Conservation (phyloP, 1,140 invertebrate genomes). For the Hermetia illucens region DNA sequence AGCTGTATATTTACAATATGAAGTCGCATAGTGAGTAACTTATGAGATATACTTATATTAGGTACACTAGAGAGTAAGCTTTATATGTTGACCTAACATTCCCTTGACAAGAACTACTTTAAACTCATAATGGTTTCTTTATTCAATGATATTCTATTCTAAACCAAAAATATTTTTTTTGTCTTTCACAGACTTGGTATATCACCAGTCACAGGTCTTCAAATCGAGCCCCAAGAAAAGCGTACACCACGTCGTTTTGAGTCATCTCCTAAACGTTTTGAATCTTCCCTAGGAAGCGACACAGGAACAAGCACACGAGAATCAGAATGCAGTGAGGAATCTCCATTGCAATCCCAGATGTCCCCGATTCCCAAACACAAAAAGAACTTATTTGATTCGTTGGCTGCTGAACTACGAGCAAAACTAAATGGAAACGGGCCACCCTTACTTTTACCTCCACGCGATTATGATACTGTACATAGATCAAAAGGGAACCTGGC, state of each 20-base stretch:
- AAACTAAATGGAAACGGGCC: slow-evolving; percentile 61
- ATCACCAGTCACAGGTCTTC: slow-evolving; percentile 2
- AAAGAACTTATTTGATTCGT: slow-evolving; percentile 69
- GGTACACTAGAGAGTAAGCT: no score
- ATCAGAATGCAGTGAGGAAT: slow-evolving; percentile 58
- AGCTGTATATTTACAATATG: no score
- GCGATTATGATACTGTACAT: slow-evolving; percentile 85
- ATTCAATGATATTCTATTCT: no score
- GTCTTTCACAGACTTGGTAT: slow-evolving; percentile 19
- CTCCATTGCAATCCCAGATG: slow-evolving; percentile 24
- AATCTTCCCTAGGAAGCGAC: slow-evolving; percentile 56
- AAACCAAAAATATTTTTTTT: no score
- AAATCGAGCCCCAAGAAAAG: slow-evolving; percentile 31
- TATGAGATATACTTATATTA: no score
- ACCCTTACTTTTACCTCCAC: slow-evolving; percentile 74
- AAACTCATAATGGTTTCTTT: no score
- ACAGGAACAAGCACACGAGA: slow-evolving; percentile 56
- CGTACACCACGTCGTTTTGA: slow-evolving; percentile 21
- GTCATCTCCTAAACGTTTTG: slow-evolving; percentile 35
- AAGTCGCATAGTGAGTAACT: no score
- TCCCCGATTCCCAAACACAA: slow-evolving; percentile 37
- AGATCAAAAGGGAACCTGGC: slow-evolving; percentile 70
- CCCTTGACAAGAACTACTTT: no score
- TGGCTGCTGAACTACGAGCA: slow-evolving; percentile 79
- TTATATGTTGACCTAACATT: no score